Percentiles rank a stretch among this genome's conserved stretches.
phyloP scores from a whole-genome alignment of 2,113 vertebrate species.

The Psilopsiagon aymara region DNA sequence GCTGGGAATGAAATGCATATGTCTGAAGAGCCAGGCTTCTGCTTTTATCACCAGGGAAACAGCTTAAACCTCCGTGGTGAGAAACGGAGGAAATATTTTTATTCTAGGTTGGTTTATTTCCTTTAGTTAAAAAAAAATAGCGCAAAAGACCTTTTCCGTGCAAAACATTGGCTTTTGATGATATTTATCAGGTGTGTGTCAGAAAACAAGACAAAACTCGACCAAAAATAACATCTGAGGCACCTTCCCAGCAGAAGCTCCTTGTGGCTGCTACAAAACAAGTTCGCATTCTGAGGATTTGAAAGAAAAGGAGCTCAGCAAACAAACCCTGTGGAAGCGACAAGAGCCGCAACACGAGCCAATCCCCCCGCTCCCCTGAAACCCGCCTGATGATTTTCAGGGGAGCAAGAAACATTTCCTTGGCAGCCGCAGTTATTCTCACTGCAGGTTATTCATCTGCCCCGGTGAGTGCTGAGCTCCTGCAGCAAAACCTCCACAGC shows the following conservation, averaged over 20 bases:
- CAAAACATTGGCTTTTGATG: slow-evolving; percentile 34
- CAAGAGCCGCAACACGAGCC: not conserved
- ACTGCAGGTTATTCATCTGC: not conserved
- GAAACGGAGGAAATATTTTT: slow-evolving; percentile 12
- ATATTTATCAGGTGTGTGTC: slow-evolving; percentile 18
- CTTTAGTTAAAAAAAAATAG: not conserved
- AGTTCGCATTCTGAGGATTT: not conserved
- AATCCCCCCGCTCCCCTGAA: not conserved
- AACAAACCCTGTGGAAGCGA: not conserved
- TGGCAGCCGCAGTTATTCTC: not conserved
- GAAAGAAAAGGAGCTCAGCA: not conserved
- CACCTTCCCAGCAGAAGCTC: not conserved
- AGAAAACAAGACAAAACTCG: slow-evolving; percentile 44
- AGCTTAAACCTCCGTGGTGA: not conserved
- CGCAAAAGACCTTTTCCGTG: not conserved
- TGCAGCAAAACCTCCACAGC: not conserved
- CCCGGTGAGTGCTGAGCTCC: not conserved
- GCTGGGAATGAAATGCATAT: not conserved
- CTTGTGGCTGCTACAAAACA: not conserved
- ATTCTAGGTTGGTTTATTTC: not conserved
- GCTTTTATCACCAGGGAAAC: slow-evolving; percentile 60
- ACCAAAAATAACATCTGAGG: slow-evolving; percentile 41
- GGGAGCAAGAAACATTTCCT: not conserved
- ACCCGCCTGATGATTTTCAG: not conserved
- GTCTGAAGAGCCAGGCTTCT: not conserved